Conservation (phyloP, 1,140 invertebrate species). For the Conus betulinus region DNA sequence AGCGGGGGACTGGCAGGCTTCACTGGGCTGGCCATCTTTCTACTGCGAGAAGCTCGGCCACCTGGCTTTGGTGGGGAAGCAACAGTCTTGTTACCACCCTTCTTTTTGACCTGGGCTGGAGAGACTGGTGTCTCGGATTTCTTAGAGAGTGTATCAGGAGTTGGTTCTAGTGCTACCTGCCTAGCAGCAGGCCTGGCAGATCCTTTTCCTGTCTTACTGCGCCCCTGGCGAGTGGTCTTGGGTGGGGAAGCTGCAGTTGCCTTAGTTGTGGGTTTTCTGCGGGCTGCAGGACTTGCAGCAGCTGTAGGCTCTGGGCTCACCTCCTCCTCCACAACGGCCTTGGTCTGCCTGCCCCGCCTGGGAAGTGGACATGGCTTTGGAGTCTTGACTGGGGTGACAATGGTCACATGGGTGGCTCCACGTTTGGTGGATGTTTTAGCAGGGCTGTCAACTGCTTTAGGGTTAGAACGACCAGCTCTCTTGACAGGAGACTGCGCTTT, state of each 20-base stretch:
- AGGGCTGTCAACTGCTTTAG: conserved; percentile 6
- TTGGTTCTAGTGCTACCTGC: not conserved
- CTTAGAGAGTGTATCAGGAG: not conserved
- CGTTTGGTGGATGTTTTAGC: not conserved
- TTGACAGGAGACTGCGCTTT: not conserved
- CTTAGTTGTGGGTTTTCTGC: not conserved
- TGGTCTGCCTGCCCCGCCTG: not conserved
- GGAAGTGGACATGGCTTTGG: not conserved
- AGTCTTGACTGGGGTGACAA: conserved; percentile 19
- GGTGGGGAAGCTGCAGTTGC: conserved; percentile 5
- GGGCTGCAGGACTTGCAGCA: not conserved
- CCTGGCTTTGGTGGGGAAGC: not conserved
- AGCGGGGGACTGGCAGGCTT: not conserved
- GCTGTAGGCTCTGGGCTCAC: not conserved
- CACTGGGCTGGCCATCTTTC: conserved; percentile 1
- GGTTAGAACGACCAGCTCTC: not conserved
- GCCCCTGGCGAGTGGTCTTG: not conserved
- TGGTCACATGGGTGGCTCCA: not conserved
- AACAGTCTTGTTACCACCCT: not conserved
- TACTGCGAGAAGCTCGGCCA: conserved; percentile 8
- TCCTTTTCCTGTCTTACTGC: not conserved
- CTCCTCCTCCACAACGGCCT: not conserved
- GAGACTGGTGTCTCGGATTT: not conserved
- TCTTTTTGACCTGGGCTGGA: not conserved
- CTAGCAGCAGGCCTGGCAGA: not conserved